Conservation (phyloP, 2,888 invertebrate species). For the Gastrophysa polygoni region DNA sequence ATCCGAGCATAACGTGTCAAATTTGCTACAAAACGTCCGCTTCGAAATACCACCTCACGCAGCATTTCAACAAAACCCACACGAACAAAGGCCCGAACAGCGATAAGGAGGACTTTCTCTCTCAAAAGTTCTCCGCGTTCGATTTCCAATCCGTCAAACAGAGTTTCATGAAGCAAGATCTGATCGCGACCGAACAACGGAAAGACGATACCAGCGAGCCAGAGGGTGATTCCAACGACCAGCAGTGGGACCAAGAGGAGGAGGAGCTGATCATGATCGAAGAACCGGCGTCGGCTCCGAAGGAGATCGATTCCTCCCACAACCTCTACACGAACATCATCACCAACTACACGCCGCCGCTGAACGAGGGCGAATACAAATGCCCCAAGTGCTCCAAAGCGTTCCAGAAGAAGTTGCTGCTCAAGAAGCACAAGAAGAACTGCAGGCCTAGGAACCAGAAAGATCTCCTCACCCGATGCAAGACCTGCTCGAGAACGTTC, state of each 20-base stretch:
- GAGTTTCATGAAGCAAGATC: constrained; percentile 52
- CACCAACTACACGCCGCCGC: constrained; percentile 56
- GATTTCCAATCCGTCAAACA: constrained; percentile 52
- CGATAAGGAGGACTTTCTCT: constrained; percentile 46
- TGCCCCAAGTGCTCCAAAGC: constrained; percentile 64
- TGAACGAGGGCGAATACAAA: constrained; percentile 60
- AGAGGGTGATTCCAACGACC: constrained; percentile 19
- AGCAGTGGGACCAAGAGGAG: constrained; percentile 28
- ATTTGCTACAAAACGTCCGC: constrained; percentile 66
- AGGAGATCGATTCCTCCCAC: constrained; percentile 55
- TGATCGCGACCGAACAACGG: constrained; percentile 39
- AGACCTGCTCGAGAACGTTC: constrained; percentile 64
- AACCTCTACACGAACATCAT: constrained; percentile 57
- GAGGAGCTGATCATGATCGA: constrained; percentile 23
- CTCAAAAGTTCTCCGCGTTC: constrained; percentile 51
- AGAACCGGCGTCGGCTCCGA: constrained; percentile 43
- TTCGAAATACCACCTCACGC: constrained; percentile 63
- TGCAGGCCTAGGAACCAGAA: constrained; percentile 60
- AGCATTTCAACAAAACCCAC: constrained; percentile 64
- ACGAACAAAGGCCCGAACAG: constrained; percentile 42
- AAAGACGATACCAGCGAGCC: constrained; percentile 35
- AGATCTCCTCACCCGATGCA: constrained; percentile 63
- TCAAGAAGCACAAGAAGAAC: constrained; percentile 66
- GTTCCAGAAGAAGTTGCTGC: constrained; percentile 63
- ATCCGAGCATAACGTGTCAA: constrained; percentile 65